Percentiles rank a stretch among this genome's conserved stretches.
Conservation (phyloP, 2,797 vertebrate species). For the Crypturellus tataupa region DNA sequence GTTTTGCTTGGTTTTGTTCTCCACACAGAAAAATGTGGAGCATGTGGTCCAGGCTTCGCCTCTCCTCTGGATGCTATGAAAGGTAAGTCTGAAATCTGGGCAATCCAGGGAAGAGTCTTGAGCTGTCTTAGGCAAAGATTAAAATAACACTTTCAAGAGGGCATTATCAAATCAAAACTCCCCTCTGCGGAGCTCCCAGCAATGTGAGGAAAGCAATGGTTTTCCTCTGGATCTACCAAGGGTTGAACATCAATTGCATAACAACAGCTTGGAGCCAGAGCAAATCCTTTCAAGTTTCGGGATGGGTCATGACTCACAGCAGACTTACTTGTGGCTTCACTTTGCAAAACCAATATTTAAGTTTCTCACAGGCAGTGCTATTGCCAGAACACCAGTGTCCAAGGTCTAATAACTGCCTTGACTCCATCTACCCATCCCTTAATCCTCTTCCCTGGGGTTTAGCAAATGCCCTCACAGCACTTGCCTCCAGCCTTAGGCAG, state of each 20-base stretch:
- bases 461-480: neutral
- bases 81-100: slow-evolving; percentile 75
- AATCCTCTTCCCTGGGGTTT: neutral
- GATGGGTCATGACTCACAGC: neutral
- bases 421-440: neutral
- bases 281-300: neutral
- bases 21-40: slow-evolving; percentile 80
- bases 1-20: neutral
- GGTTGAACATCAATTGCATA: neutral
- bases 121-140: neutral
- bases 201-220: neutral
- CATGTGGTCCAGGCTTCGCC: slow-evolving; percentile 90
- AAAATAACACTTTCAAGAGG: neutral
- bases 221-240: neutral
- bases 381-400: neutral
- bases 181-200: neutral
- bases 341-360: neutral
- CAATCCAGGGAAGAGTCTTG: neutral
- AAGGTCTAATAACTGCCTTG: neutral
- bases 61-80: slow-evolving; percentile 92
- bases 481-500: neutral
- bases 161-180: neutral
- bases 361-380: neutral
- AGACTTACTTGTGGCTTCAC: neutral
- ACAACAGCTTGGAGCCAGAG: neutral